Conservation (phyloP, 2,113 vertebrate genomes). For the Rynchops niger region DNA sequence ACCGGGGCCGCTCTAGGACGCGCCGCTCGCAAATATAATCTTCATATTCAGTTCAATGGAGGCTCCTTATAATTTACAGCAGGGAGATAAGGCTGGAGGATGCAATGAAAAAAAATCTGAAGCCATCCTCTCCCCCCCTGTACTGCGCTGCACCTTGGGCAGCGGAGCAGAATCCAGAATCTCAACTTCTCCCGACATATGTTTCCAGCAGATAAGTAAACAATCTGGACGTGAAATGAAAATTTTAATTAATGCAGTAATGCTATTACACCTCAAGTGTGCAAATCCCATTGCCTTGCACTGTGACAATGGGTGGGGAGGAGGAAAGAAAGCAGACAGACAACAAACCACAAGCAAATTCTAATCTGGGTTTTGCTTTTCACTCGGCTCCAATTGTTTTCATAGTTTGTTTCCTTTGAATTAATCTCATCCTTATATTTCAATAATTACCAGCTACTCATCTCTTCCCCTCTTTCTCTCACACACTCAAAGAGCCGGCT, state of each 20-base stretch:
- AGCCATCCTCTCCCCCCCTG: slow-evolving; percentile 72
- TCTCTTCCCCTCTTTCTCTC: slow-evolving; percentile 49
- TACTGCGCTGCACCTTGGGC: slow-evolving; percentile 96
- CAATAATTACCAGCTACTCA: slow-evolving; percentile 68
- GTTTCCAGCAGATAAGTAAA: slow-evolving; percentile 99
- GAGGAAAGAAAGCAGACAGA: slow-evolving; percentile 50
- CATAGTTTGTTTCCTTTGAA: slow-evolving; percentile 77
- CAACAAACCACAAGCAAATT: slow-evolving; percentile 77
- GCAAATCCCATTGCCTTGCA: slow-evolving; percentile 88
- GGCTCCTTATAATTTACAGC: slow-evolving; percentile 95
- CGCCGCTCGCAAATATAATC: slow-evolving; percentile 81
- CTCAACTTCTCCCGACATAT: slow-evolving; percentile 97
- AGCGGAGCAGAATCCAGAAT: slow-evolving; percentile 95
- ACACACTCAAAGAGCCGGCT: slow-evolving; percentile 26
- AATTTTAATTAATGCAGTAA: slow-evolving; percentile 98
- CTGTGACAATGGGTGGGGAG: slow-evolving; percentile 80
- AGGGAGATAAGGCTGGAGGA: slow-evolving; percentile 90
- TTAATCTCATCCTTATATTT: slow-evolving; percentile 74
- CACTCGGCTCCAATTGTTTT: slow-evolving; percentile 77
- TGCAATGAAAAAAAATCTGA: slow-evolving; percentile 88
- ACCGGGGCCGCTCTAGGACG: slow-evolving; percentile 84
- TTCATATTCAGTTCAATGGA: slow-evolving; percentile 91
- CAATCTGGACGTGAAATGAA: slow-evolving; percentile 98
- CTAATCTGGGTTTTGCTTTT: slow-evolving; percentile 75
- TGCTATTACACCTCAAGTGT: slow-evolving; percentile 91